phyloP scores from a whole-genome alignment of 2,888 invertebrate genomes.

The Leucophora obtusa region DNA sequence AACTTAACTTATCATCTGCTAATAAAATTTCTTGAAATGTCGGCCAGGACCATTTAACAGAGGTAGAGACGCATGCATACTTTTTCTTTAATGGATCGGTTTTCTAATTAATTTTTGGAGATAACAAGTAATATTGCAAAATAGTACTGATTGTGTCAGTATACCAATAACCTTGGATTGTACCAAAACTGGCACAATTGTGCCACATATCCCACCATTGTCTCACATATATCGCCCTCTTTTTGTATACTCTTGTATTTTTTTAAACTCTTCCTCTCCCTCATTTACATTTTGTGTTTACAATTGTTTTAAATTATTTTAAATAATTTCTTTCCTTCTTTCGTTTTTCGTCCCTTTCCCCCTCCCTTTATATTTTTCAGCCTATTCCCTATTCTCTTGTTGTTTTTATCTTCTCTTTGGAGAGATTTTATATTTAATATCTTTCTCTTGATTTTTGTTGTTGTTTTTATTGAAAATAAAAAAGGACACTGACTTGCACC shows the following conservation, averaged over 20 bases:
- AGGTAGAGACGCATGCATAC: too few species aligned
- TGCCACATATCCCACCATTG: too few species aligned
- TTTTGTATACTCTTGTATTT: slow-evolving; percentile 6
- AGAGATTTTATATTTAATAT: slow-evolving; percentile 13
- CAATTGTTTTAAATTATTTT: slow-evolving; percentile 60
- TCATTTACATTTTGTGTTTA: slow-evolving; percentile 56
- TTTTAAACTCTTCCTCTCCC: slow-evolving; percentile 12
- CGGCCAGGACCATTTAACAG: too few species aligned
- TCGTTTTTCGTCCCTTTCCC: slow-evolving; percentile 15
- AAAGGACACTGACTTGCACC: slow-evolving; percentile 61
- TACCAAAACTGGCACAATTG: too few species aligned
- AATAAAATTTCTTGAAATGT: too few species aligned
- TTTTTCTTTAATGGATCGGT: too few species aligned
- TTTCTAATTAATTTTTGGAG: too few species aligned
- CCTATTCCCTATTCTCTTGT: slow-evolving; percentile 22
- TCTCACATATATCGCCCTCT: slow-evolving; percentile 26
- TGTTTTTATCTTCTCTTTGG: slow-evolving; percentile 2
- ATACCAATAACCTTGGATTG: too few species aligned
- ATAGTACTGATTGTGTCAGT: too few species aligned
- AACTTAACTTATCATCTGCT: too few species aligned
- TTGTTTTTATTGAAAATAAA: slow-evolving; percentile 24
- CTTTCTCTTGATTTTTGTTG: not conserved
- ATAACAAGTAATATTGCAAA: too few species aligned
- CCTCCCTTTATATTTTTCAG: not conserved
- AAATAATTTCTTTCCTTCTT: slow-evolving; percentile 53